phyloP scores from a whole-genome alignment of 2,797 vertebrate species.

The Spinibarbus caldwelli region DNA sequence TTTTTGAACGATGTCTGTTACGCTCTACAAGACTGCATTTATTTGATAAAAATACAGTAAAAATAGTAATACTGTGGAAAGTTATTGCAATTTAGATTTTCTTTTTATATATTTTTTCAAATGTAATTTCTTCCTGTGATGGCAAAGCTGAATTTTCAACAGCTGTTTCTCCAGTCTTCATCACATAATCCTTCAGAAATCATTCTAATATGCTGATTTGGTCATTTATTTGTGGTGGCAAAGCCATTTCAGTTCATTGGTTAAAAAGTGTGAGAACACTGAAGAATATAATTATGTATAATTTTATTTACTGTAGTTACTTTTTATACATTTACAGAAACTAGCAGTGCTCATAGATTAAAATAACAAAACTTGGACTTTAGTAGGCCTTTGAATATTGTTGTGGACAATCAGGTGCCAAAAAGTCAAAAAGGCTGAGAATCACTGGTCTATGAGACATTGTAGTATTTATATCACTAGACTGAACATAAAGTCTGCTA shows the following conservation, averaged over 20 bases:
- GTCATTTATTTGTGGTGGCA: not conserved
- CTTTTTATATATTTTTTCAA: too few species aligned
- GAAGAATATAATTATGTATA: not conserved
- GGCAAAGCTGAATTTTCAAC: too few species aligned
- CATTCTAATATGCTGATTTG: not conserved
- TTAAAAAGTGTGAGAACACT: not conserved
- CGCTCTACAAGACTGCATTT: too few species aligned
- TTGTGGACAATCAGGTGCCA: not conserved
- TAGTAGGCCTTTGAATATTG: not conserved
- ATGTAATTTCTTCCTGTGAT: too few species aligned
- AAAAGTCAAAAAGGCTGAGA: constrained; percentile 1
- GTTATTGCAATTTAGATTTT: not conserved
- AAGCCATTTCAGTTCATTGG: not conserved
- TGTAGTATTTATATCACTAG: not conserved
- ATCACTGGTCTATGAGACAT: not conserved
- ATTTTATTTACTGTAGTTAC: not conserved
- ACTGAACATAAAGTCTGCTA: not conserved
- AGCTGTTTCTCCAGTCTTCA: too few species aligned
- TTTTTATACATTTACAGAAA: not conserved
- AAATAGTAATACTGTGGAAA: not conserved
- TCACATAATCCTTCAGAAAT: not conserved
- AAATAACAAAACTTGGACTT: not conserved
- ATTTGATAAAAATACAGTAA: too few species aligned
- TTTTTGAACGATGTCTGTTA: too few species aligned
- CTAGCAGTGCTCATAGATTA: not conserved